Evolutionary conservation across 1,140 invertebrate species (phyloP), one percentile per base, ranked within the genome.

Genomic region (Lepeophtheirus salmonis): DNA sequence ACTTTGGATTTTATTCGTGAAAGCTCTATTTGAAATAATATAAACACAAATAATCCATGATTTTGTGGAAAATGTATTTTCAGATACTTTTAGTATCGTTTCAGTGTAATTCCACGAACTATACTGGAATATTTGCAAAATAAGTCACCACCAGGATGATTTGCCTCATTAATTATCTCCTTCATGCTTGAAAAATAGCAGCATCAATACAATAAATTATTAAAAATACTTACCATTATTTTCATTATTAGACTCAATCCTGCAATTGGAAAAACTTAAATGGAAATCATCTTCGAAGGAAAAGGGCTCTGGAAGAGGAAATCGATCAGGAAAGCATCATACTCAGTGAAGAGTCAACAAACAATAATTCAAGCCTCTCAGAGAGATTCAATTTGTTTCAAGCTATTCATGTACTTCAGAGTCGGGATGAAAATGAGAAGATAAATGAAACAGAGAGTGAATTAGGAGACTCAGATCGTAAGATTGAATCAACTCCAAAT

Each of bases 191-290:
- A 13, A 21, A n/a, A n/a, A n/a, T n/a, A n/a, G n/a, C 10, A 30
- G 1, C 12, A 17, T 59, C 4, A 22, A 16, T 23, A 59, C 23
- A 13, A 21, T 17, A 52, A 30, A 21, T 56, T 64, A 17, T 54
- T 16, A 48, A 26, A 10, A 14, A 17, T 16, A 51, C 17, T 57
- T 24, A 20, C 13, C 48, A 53, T 52, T 24, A 41, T 63, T 55
- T n/a, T n/a, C 63, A 56, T 16, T 72, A 69, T 17, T 71, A 91
- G 88, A 88, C 84, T 63, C 88, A 91, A 73, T 83, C 86, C 2
- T 90, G 87, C 68, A 86, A 91, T 69, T 90, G 88, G 88, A 78
- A 86, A 63, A 90, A n/a, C n/a, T n/a, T n/a, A n/a, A n/a, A n/a
- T n/a, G n/a, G n/a, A n/a, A n/a, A n/a, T n/a, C n/a, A 89, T 66